phyloP scores from a whole-genome alignment of 2,888 invertebrate genomes.

The Caenorhabditis sp. region DNA sequence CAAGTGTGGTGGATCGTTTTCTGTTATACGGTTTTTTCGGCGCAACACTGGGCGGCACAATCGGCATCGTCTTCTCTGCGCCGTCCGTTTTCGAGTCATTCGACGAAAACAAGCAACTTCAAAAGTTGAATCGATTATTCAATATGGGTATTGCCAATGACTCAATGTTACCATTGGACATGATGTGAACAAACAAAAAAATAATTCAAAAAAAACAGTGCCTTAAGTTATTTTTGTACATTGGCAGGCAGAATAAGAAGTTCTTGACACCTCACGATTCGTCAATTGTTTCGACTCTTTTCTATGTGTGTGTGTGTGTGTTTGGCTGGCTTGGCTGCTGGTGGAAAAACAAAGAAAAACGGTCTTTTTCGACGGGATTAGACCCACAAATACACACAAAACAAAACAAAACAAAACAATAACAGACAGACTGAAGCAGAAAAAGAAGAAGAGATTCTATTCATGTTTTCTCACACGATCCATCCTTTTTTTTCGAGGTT shows the following conservation, averaged over 20 bases:
- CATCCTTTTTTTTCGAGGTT: no score
- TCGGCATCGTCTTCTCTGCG: conserved; percentile 71
- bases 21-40: conserved; percentile 73
- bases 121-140: conserved; percentile 42
- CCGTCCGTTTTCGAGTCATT: conserved; percentile 72
- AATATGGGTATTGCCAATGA: conserved; percentile 46
- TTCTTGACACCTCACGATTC: background rate
- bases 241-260: background rate
- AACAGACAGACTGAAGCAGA: background rate
- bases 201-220: background rate
- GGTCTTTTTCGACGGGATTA: background rate
- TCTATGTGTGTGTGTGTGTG: background rate
- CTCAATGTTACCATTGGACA: conserved; percentile 31
- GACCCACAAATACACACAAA: no score
- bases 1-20: conserved; percentile 74
- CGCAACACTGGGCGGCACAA: conserved; percentile 51
- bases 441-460: background rate
- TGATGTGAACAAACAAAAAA: no score
- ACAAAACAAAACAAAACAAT: background rate
- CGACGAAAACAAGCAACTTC: conserved; percentile 62
- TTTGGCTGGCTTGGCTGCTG: background rate
- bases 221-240: background rate
- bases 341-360: conserved; percentile 1
- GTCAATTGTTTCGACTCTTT: background rate
- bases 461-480: background rate